These are phyloP conservation scores for Pterois miles DNA, from an alignment of 2,797 vertebrate species.

Conservation along the genomic window DNA sequence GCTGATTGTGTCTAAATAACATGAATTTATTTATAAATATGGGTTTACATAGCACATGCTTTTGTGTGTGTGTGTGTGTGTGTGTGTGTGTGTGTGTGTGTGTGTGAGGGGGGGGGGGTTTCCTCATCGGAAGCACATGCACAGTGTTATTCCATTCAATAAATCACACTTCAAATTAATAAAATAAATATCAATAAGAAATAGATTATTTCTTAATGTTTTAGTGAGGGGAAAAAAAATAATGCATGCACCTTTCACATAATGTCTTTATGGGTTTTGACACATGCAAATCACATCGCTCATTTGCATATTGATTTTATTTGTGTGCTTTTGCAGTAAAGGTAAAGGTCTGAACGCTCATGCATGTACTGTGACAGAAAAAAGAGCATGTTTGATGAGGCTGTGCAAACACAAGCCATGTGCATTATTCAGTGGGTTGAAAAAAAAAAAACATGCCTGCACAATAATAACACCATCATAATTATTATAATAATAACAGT, in stretches of 20 bases:
- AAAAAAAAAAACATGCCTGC: conserved; percentile 46
- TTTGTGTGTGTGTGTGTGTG: too few relatives aligned
- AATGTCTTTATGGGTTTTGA: conserved; percentile 56
- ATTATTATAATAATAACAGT: neutral
- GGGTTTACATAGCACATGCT: conserved; percentile 45
- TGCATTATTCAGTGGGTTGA: conserved; percentile 67
- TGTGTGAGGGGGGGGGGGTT: conserved; percentile 34
- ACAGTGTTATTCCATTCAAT: conserved; percentile 30
- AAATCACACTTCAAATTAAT: conserved; percentile 4
- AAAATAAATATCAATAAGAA: neutral
- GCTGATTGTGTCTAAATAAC: conserved; percentile 76
- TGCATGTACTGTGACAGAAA: conserved; percentile 51
- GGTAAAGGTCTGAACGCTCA: conserved; percentile 43
- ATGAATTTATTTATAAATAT: conserved; percentile 76
- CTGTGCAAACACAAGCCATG: conserved; percentile 59
- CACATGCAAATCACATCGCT: conserved; percentile 75
- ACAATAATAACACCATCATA: neutral
- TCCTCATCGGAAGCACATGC: conserved; percentile 47
- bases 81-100: too few relatives aligned
- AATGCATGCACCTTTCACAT: conserved; percentile 33
- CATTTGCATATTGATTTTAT: conserved; percentile 72
- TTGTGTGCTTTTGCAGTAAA: conserved; percentile 37
- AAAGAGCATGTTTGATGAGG: conserved; percentile 78
- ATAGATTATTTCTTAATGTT: neutral
- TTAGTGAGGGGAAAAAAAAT: neutral